A percentile compares a stretch with the other conserved stretches of the same genome.
phyloP scores from a whole-genome alignment of 2,888 invertebrate species.

The Catotricha subobsoleta region DNA sequence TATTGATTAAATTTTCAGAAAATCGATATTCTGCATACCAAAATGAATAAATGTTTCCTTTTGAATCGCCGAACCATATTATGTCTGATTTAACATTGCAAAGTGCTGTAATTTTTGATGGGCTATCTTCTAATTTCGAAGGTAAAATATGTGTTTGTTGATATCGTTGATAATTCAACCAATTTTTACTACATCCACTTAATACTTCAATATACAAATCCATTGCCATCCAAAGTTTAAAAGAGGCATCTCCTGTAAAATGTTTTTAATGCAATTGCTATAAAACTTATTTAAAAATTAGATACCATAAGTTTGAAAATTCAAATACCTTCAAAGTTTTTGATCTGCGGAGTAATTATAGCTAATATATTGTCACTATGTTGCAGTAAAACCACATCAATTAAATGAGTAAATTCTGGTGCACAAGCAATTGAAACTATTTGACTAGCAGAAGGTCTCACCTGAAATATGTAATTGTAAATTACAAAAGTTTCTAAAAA shows the following conservation, averaged over 20 bases:
- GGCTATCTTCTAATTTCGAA: neutral
- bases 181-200: constrained; percentile 35
- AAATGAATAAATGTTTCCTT: constrained; percentile 71
- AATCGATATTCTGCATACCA: constrained; percentile 31
- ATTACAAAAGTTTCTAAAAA: neutral
- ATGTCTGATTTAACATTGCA: constrained; percentile 51
- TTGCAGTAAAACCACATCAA: constrained; percentile 58
- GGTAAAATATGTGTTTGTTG: constrained; percentile 33
- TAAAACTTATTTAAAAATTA: no score
- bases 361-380: constrained; percentile 33
- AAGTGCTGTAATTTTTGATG: constrained; percentile 44
- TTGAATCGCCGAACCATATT: constrained; percentile 81
- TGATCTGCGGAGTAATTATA: neutral
- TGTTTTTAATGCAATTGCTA: no score
- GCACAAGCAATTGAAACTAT: constrained; percentile 82
- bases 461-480: constrained; percentile 19
- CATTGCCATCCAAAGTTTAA: constrained; percentile 55
- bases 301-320: no score
- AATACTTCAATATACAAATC: constrained; percentile 41
- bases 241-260: constrained; percentile 33
- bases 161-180: constrained; percentile 41
- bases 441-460: constrained; percentile 85
- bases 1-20: neutral
- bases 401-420: constrained; percentile 80
- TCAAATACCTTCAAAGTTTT: neutral